Base-by-base conservation (phyloP, 2,888 invertebrate species). In the Aporophyla lueneburgensis region DNA sequence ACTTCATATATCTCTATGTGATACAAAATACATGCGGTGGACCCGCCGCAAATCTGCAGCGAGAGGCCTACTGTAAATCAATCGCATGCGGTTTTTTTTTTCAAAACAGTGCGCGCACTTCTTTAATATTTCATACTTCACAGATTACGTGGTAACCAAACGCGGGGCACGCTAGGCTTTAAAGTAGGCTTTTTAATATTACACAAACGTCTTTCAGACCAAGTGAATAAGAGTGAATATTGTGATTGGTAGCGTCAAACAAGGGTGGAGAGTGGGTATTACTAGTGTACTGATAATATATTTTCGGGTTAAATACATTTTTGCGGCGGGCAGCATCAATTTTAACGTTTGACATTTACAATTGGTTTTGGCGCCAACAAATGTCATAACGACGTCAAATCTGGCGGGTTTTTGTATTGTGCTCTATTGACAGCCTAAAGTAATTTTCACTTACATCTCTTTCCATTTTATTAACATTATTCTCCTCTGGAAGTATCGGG, bases 301-400 rank as follows among this genome's bases (percentile, higher is more conserved):
- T 12, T 19, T 65, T 46, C 19, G 5, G 43, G 16, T 63, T 19
- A 43, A 43, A 43, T 40, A 62, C 2, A 16, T 2, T 6, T 1
- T 21, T 27, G 12, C 16, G 5, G 24, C 10, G 24, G 33, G 69
- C 40, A 67, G 67, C 69, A 71, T 71, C 1, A 40, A 69, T 71
- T 24, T 40, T 53, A 51, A 69, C 24, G 67, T 24, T 24, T 53
- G 69, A 69, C 24, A 71, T 66, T 65, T 24, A 2, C 21, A 40
- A 27, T 21, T 21, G 10, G 0, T 43, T 71, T 72, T 72, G 72
- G 72, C 72, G 72, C 72, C 72, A 72, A 21, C 33, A 56, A 72
- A 72, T 14, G 72, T 56, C 72, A 49, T 1, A 49, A 58, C 43
- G 43, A 58, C 24, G 73, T 73, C 73, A 49, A 58, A 58, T 58